These are phyloP conservation scores for Microtus montanus DNA, from an alignment of 2,113 vertebrate species.

Conservation along the genomic window DNA sequence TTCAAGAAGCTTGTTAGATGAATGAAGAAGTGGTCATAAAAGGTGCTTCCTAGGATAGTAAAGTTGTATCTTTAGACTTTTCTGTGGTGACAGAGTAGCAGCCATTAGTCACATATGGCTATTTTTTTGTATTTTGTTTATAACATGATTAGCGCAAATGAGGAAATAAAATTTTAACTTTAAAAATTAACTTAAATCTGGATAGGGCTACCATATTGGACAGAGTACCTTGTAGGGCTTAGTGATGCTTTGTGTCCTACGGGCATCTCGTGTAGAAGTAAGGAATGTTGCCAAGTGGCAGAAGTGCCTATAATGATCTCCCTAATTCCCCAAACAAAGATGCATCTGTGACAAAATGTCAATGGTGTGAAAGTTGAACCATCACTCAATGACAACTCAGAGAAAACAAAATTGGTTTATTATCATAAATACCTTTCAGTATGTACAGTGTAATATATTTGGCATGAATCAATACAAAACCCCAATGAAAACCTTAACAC, in stretches of 20 bases:
- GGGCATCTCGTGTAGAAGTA: not conserved
- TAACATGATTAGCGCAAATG: not conserved
- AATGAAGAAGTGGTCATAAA: not conserved
- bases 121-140: not conserved
- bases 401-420: constrained; percentile 25
- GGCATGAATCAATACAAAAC: constrained; percentile 4
- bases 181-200: not conserved
- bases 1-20: not conserved
- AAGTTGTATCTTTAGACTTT: too few relatives aligned
- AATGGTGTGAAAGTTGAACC: not conserved
- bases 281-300: not conserved
- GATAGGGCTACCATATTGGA: not conserved
- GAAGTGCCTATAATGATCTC: not conserved
- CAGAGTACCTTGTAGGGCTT: not conserved
- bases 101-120: not conserved
- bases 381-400: not conserved
- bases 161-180: constrained; percentile 15
- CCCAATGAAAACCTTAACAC: not conserved
- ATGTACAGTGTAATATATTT: not conserved
- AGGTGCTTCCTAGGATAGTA: not conserved
- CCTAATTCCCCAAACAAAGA: not conserved
- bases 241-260: not conserved
- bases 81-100: not conserved
- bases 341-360: not conserved
- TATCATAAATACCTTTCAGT: constrained; percentile 61